Evolutionary conservation across 2,888 invertebrate genomes (phyloP).

Genomic region (Julus scanicus): DNA sequence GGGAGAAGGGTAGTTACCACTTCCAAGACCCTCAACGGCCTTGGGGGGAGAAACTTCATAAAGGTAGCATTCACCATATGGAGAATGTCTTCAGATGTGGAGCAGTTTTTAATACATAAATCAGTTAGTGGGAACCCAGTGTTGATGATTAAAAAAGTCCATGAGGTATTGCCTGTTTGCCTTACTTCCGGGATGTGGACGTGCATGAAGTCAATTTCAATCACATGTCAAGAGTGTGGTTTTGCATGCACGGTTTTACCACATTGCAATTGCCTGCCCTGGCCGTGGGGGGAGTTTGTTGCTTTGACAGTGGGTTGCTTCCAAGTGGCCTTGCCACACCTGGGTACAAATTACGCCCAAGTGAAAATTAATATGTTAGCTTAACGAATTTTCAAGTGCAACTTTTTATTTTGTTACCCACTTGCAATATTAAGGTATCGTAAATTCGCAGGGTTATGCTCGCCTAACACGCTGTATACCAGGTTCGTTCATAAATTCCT

Average conservation of each 20-base stretch:
- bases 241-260: background rate
- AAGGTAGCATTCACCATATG: too few species aligned
- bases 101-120: too few species aligned
- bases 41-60: too few species aligned
- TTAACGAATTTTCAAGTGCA: slow-evolving; percentile 39
- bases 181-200: background rate
- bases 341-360: background rate
- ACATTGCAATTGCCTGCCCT: slow-evolving; percentile 2
- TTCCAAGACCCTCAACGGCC: too few species aligned
- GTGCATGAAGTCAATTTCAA: background rate
- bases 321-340: slow-evolving; percentile 38
- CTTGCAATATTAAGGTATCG: background rate
- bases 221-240: background rate
- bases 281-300: background rate
- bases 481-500: background rate
- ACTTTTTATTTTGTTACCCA: background rate
- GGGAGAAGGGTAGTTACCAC: too few species aligned
- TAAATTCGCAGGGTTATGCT: background rate
- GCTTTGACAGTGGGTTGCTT: slow-evolving; percentile 38
- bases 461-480: background rate
- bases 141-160: background rate
- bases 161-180: slow-evolving; percentile 19
- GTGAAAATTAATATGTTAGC: slow-evolving; percentile 36
- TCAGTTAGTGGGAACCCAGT: too few species aligned
- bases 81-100: too few species aligned